phyloP scores from a whole-genome alignment of 2,113 vertebrate genomes.

The Dicaeum eximium region DNA sequence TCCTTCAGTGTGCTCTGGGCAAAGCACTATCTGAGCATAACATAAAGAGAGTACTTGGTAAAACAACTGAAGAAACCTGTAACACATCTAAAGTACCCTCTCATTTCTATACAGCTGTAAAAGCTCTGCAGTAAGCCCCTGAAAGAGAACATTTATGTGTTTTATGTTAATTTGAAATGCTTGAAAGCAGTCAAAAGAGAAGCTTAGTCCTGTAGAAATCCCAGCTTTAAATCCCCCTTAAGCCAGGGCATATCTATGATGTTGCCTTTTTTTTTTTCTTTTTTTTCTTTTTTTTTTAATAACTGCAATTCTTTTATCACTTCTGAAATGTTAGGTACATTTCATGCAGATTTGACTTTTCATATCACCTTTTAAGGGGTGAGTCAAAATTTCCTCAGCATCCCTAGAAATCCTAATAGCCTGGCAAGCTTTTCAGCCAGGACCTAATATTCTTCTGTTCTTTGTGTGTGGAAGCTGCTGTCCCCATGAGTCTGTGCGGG shows the following conservation, averaged over 20 bases:
- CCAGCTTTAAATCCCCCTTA: slow-evolving; percentile 31
- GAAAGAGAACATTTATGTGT: slow-evolving; percentile 41
- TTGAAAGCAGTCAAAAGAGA: slow-evolving; percentile 55
- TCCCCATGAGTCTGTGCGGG: neutral
- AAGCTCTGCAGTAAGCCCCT: slow-evolving; percentile 53
- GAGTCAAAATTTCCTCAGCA: neutral
- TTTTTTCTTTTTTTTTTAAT: neutral
- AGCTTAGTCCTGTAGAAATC: slow-evolving; percentile 47
- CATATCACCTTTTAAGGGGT: neutral
- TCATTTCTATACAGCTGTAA: slow-evolving; percentile 53
- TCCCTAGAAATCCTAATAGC: neutral
- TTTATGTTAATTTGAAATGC: slow-evolving; percentile 61
- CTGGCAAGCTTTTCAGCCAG: neutral
- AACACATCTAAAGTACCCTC: slow-evolving; percentile 30
- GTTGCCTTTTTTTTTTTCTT: neutral
- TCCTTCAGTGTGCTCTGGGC: neutral
- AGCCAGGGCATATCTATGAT: slow-evolving; percentile 33
- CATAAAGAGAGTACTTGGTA: neutral
- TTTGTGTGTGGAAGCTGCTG: neutral
- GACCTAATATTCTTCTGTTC: neutral
- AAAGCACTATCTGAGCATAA: neutral
- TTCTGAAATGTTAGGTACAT: neutral
- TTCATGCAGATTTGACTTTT: slow-evolving; percentile 21
- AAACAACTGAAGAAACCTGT: slow-evolving; percentile 29
- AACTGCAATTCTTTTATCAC: neutral